phyloP scores from a whole-genome alignment of 2,888 invertebrate genomes.

The Acanthosoma haemorrhoidale region DNA sequence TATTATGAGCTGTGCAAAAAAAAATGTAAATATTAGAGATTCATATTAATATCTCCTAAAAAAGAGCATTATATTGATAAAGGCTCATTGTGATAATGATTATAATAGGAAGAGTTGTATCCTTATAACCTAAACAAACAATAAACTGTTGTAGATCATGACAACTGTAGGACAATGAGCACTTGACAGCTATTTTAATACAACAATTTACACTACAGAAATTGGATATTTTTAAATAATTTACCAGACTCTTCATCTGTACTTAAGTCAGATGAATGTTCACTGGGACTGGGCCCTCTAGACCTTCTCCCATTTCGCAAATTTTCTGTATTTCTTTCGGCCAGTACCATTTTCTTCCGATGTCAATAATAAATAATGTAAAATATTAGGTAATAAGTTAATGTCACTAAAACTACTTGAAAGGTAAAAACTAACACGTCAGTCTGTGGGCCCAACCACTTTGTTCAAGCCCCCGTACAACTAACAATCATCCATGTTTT shows the following conservation, averaged over 20 bases:
- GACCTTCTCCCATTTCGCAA: constrained; percentile 82
- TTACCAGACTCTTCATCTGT: constrained; percentile 70
- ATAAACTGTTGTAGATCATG: too few species aligned
- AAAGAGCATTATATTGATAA: too few species aligned
- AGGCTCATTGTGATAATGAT: too few species aligned
- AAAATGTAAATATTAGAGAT: too few species aligned
- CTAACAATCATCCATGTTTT: not conserved
- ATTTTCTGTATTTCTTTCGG: constrained; percentile 77
- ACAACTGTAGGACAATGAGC: too few species aligned
- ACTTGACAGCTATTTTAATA: too few species aligned
- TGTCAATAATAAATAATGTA: constrained; percentile 4
- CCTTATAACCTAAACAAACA: too few species aligned
- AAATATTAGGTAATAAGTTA: not conserved
- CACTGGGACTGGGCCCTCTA: constrained; percentile 85
- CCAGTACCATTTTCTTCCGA: constrained; percentile 65
- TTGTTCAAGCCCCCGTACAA: constrained; percentile 24
- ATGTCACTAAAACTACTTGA: not conserved
- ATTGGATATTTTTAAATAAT: too few species aligned
- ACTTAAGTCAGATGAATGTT: constrained; percentile 66
- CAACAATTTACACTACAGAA: too few species aligned
- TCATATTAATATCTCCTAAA: too few species aligned
- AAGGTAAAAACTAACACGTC: constrained; percentile 8
- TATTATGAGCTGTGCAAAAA: too few species aligned
- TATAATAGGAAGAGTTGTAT: too few species aligned
- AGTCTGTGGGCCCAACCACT: not conserved